Base-by-base conservation (phyloP, 2,888 invertebrate genomes). In the Agrilus cyanescens region DNA sequence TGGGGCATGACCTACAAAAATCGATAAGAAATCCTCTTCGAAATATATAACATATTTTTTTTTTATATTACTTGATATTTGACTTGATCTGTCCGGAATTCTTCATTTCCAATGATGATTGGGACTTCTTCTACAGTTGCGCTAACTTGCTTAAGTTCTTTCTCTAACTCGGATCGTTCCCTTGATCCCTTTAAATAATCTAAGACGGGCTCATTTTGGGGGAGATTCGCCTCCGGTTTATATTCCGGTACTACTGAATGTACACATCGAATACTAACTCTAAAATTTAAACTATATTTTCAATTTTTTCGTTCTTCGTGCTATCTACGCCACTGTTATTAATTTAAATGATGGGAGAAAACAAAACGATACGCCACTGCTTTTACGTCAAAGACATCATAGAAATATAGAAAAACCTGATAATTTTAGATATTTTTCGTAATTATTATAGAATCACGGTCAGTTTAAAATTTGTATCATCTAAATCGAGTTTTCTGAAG, bases 61-160 rank as follows among this genome's bases (percentile, higher is more conserved):
- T 32, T 12, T 36, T 10, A 13, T 29, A 12, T 73, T 50, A 79
- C 81, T 77, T 97, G 96, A 61, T 82, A 81, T 54, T 75, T 74
- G 40, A 82, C 79, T 57, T 80, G 74, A 46, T 82, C 76, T 1
- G 87, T 86, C 54, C 75, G 76, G 53, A 85, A 80, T 60, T 83
- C 83, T 65, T 96, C 77, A 52, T 85, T 84, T n/a, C 95, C 97
- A 62, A 98, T 90, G n/a, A 96, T 80, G 61, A 98, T 85, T 7
- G 98, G 97, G 46, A 97, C 79, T 52, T 97, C 95, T 59, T 85
- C 83, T 45, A 80, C 78, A 43, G 71, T 70, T 16, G 69, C 65
- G 10, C 80, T 70, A 50, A 80, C 76, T 46, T 77, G 69, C 47
- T 78, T 69, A 33, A 97, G 66, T 36, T 82, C 82, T 38, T 73